Base-by-base conservation (phyloP, 2,888 invertebrate genomes). In the Stenurella melanura region DNA sequence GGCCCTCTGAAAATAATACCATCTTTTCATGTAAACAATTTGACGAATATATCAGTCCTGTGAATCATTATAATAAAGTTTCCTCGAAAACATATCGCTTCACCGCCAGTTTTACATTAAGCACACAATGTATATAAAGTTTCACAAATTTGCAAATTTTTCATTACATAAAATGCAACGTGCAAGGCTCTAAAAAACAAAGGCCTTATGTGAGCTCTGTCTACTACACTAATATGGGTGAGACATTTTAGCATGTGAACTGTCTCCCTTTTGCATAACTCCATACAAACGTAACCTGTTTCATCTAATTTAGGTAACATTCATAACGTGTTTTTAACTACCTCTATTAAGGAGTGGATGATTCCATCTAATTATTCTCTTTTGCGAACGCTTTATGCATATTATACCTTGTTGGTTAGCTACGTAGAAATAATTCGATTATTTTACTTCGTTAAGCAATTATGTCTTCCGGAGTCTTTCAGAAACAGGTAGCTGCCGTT, bases 381-480 rank as follows among this genome's bases (percentile, higher is more conserved):
- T 64, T 56, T 63, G 26, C 18, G 17, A 63, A 58, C 18, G 21
- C 18, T 58, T 58, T 58, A 19, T 19, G 69, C 69, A 63, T 4
- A 61, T 74, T 42, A 73, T 63, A 73, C 70, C 38, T 60, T 73
- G 75, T 70, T 67, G 61, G 69, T 69, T 71, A 26, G 63, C 57
- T 58, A 19, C 19, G 58, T 54, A 63, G 64, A 67, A 68, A 68
- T 74, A 54, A 78, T 64, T 21, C 26, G 68, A 73, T 78, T 73
- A 78, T 73, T 78, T 69, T 73, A 58, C 75, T 69, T 61, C 21
- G 68, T 70, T 70, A 70, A 60, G 21, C 60, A 70, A 61, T 70
- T 70, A 70, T 58, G 50, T 38, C 70, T 50, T 15, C n/a, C 17
- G 60, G 17, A 70, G 60, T 21, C 38, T 61, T 21, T 42, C 60